Percentiles rank a stretch among this genome's conserved stretches.
Evolutionary conservation across 1,140 invertebrate genomes (phyloP).

Genomic region (Drosophila parvula): DNA sequence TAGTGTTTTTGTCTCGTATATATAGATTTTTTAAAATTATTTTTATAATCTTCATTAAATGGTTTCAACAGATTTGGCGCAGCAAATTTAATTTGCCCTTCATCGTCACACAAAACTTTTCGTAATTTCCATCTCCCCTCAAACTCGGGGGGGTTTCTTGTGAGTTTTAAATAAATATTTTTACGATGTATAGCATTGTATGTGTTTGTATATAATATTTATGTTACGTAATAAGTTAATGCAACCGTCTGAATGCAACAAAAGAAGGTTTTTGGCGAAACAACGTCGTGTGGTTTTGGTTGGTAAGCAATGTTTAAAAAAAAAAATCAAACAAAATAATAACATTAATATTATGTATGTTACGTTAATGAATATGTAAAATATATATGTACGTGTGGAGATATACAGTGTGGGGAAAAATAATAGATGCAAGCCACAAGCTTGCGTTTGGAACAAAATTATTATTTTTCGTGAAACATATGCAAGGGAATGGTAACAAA

Average conservation of each 20-base stretch:
- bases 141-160: slow-evolving; percentile 20
- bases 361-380: slow-evolving; percentile 55
- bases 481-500: too few species aligned
- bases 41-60: slow-evolving; percentile 80
- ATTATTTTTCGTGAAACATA: too few species aligned
- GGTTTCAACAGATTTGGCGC: slow-evolving; percentile 81
- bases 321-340: slow-evolving; percentile 33
- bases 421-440: too few species aligned
- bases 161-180: slow-evolving; percentile 66
- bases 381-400: slow-evolving; percentile 33
- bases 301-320: slow-evolving; percentile 33
- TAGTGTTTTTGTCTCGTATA: slow-evolving; percentile 40
- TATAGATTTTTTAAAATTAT: slow-evolving; percentile 77
- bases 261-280: slow-evolving; percentile 61
- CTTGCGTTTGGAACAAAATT: too few species aligned
- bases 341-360: slow-evolving; percentile 44
- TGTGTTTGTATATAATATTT: slow-evolving; percentile 43
- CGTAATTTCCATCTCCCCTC: slow-evolving; percentile 43
- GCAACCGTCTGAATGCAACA: slow-evolving; percentile 70
- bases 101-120: slow-evolving; percentile 65
- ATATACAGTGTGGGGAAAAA: background rate
- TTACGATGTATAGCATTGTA: slow-evolving; percentile 52
- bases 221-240: slow-evolving; percentile 73
- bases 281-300: slow-evolving; percentile 22
- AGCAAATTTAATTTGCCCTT: slow-evolving; percentile 79